These are phyloP conservation scores for Podilymbus podiceps DNA, from an alignment of 2,113 vertebrate species.

Conservation along the genomic window DNA sequence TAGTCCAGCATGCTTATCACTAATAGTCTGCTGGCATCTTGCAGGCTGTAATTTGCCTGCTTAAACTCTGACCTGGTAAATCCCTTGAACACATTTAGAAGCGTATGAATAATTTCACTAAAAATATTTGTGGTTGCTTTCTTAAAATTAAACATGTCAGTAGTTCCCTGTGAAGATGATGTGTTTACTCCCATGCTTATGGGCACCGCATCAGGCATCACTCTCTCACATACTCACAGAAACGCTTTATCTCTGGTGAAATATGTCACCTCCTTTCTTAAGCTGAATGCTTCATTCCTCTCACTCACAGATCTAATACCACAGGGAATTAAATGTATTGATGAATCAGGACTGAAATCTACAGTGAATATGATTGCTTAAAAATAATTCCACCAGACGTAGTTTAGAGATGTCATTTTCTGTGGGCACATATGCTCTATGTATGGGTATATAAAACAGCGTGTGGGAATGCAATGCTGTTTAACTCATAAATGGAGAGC, in stretches of 20 bases:
- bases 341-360: conserved; percentile 41
- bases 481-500: conserved; percentile 52
- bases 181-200: background rate
- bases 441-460: conserved; percentile 30
- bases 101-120: background rate
- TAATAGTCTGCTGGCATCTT: background rate
- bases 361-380: conserved; percentile 40
- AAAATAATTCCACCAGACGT: conserved; percentile 42
- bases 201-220: background rate
- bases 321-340: conserved; percentile 30
- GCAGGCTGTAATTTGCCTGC: background rate
- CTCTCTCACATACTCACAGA: background rate
- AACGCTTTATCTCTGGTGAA: background rate
- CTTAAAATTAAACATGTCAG: background rate
- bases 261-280: conserved; percentile 19
- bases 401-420: conserved; percentile 45
- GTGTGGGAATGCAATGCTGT: conserved; percentile 20
- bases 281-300: background rate
- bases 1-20: background rate
- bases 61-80: background rate
- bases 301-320: conserved; percentile 29
- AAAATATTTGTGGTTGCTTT: conserved; percentile 1
- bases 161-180: background rate
- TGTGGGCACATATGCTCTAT: background rate
- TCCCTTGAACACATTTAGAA: background rate